Base-by-base conservation (phyloP, 2,113 vertebrate species). In the Tenrec ecaudatus region DNA sequence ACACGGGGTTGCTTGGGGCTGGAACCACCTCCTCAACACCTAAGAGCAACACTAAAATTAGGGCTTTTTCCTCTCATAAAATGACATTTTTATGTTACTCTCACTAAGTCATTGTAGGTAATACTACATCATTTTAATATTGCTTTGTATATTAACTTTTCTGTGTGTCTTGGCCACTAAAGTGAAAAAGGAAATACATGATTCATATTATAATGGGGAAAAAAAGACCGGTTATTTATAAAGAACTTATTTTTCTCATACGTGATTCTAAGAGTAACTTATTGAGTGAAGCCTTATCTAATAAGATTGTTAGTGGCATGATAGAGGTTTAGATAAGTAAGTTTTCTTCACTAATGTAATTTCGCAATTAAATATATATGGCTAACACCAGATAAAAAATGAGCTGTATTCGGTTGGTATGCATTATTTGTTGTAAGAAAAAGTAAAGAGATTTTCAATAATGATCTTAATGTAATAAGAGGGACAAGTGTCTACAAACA, bases 131-230 rank as follows among this genome's bases (percentile, higher is more conserved):
- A 43, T 73, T 89, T 60, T 92, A 68, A 86, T 86, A 36, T 78
- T 89, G 62, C 16, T 62, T 92, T 87, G n/a, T 64, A 5, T 29
- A 71, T 92, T 38, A 77, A 82, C 90, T 82, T 86, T 82, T 68
- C 77, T 78, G 7, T 83, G 38, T 77, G 73, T 87, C 78, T 82
- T 87, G 77, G 38, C 77, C 78, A 77, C 60, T 31, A 33, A 82
- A 15, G 16, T 33, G 29, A 40, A 92, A 36, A 38, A 76, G 38
- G 23, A 88, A 83, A n/a, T 53, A 58, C 7, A 60, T 69, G 58
- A 89, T 86, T 85, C 33, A 60, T 77, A 68, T 76, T 4, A n/a
- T 76, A 80, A 82, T 36, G 36, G 15, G 36, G 19, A 27, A 0
- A 4, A 40, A 1, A 23, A 38, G 16, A 53, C 3, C 68, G 31